These are phyloP conservation scores for Vulpes vulpes DNA, from an alignment of 2,113 vertebrate species.

Conservation along the genomic window DNA sequence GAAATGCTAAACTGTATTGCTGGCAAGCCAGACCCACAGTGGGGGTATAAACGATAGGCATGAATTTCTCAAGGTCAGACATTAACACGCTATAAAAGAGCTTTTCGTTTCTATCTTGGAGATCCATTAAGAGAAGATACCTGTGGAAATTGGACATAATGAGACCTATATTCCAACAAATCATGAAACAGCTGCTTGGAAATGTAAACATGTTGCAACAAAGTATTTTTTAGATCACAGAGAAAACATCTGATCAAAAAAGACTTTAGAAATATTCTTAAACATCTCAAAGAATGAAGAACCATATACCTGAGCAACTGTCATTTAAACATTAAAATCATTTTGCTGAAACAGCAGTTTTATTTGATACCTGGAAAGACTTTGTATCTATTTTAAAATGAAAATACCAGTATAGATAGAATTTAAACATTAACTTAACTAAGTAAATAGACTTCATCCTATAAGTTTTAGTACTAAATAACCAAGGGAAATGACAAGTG, in stretches of 20 bases:
- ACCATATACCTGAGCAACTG: conserved; percentile 16
- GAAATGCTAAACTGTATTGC: conserved; percentile 95
- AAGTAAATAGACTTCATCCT: not conserved
- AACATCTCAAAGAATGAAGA: conserved; percentile 54
- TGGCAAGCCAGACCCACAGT: conserved; percentile 98
- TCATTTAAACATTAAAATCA: conserved; percentile 52
- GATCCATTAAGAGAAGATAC: conserved; percentile 97
- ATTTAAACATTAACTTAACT: not conserved
- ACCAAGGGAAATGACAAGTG: not conserved
- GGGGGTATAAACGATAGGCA: conserved; percentile 99
- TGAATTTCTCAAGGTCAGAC: conserved; percentile 96
- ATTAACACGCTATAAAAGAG: conserved; percentile 95
- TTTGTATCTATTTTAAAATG: conserved; percentile 39
- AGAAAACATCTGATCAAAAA: conserved; percentile 21
- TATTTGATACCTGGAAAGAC: not conserved
- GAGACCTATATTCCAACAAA: conserved; percentile 64
- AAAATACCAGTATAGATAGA: not conserved
- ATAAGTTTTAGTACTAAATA: not conserved
- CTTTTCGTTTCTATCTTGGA: conserved; percentile 98
- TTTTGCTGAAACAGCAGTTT: conserved; percentile 21
- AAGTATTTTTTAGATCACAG: conserved; percentile 2
- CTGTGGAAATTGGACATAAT: conserved; percentile 87
- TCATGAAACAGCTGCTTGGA: conserved; percentile 13
- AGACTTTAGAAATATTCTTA: conserved; percentile 33
- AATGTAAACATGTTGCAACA: conserved; percentile 65